phyloP scores from a whole-genome alignment of 2,797 vertebrate genomes.

The Anguilla anguilla region DNA sequence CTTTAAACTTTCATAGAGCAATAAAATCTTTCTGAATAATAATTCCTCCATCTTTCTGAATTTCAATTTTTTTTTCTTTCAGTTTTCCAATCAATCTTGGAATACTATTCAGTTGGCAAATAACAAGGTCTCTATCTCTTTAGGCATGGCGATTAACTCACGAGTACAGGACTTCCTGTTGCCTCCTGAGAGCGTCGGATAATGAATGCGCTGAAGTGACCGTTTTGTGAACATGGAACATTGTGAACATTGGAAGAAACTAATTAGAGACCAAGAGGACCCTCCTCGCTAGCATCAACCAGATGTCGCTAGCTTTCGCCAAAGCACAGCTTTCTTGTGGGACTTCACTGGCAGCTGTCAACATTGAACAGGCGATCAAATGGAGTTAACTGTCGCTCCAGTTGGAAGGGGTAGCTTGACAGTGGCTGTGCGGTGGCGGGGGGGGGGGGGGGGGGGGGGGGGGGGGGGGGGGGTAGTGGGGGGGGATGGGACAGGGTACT shows the following conservation, averaged over 20 bases:
- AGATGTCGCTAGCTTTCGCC: background rate
- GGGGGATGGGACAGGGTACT: background rate
- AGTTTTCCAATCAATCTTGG: too few species aligned
- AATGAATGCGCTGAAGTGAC: constrained; percentile 70
- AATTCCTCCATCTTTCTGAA: too few species aligned
- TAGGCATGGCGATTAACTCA: constrained; percentile 64
- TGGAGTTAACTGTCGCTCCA: background rate
- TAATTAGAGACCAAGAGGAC: background rate
- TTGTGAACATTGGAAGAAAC: background rate
- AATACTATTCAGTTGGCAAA: background rate
- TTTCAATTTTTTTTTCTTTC: too few species aligned
- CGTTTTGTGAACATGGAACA: constrained; percentile 61
- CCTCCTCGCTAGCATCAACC: background rate
- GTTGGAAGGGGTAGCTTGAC: background rate
- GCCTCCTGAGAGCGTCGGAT: constrained; percentile 63
- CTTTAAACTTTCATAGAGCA: too few species aligned
- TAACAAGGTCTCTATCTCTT: constrained; percentile 25
- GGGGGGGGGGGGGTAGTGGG: too few species aligned
- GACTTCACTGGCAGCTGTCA: background rate
- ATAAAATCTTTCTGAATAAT: too few species aligned
- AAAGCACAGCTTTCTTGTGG: background rate
- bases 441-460: too few species aligned
- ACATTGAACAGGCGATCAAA: background rate
- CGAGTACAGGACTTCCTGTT: constrained; percentile 61
- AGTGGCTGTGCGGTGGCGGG: too few species aligned